These are phyloP conservation scores for Mionectes olivaceus DNA, from an alignment of 2,797 vertebrate species.

Conservation along the genomic window DNA sequence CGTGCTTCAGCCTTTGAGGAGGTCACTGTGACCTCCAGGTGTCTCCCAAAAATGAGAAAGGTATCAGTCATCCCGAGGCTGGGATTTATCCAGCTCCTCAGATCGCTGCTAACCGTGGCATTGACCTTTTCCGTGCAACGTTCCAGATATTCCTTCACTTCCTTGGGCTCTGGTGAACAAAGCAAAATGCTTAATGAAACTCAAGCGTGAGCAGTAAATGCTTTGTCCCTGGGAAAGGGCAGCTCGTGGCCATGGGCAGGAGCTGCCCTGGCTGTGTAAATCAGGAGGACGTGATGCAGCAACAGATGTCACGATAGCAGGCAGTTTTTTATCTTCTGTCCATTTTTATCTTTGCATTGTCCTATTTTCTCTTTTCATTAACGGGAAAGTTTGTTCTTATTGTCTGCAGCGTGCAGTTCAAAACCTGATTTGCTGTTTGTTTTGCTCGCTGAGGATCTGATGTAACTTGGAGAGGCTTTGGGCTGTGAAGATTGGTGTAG, in stretches of 20 bases:
- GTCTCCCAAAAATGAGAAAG: neutral
- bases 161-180: neutral
- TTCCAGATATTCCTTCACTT: neutral
- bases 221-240: neutral
- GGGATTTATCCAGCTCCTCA: neutral
- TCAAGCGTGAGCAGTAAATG: neutral
- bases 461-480: neutral
- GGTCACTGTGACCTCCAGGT: neutral
- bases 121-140: neutral
- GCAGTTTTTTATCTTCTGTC: neutral
- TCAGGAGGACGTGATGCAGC: neutral
- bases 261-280: neutral
- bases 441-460: neutral
- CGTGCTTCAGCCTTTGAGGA: neutral
- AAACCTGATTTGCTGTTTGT: neutral
- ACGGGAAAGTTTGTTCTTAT: neutral
- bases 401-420: neutral
- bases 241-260: neutral
- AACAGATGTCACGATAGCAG: neutral
- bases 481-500: neutral
- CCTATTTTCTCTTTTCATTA: neutral
- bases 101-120: neutral
- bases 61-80: neutral
- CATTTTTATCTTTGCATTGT: neutral
- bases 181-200: neutral